These are phyloP conservation scores for Rissa tridactyla DNA, from an alignment of 2,113 vertebrate genomes.

Conservation along the genomic window DNA sequence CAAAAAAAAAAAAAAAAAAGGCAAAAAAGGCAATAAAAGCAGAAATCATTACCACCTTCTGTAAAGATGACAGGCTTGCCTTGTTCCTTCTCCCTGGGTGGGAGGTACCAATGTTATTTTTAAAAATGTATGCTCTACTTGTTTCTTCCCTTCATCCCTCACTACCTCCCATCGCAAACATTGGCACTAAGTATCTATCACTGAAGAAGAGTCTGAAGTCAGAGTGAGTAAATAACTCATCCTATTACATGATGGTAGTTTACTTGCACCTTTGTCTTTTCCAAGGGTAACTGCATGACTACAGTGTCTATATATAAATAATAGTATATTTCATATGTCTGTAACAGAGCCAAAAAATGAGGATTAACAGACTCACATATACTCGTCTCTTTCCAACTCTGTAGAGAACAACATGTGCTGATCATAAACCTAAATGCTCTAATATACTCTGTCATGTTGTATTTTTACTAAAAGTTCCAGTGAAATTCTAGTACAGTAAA, in stretches of 20 bases:
- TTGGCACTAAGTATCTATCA: not conserved
- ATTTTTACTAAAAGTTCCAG: not conserved
- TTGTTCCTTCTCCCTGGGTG: not conserved
- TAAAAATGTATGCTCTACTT: not conserved
- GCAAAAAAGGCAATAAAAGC: not conserved
- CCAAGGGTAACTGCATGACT: not conserved
- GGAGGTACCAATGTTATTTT: not conserved
- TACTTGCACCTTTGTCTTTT: not conserved
- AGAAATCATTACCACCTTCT: not conserved
- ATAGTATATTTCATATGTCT: conserved; percentile 11
- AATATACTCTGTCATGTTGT: not conserved
- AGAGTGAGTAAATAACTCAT: not conserved
- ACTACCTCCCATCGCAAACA: not conserved
- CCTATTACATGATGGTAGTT: not conserved
- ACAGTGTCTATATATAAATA: not conserved
- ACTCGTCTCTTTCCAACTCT: not conserved
- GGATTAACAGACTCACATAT: not conserved
- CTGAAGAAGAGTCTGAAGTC: not conserved
- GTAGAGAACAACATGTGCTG: not conserved
- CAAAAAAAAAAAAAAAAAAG: not conserved
- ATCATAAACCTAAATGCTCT: not conserved
- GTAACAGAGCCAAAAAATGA: conserved; percentile 7
- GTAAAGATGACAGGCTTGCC: not conserved
- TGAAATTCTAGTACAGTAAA: not conserved
- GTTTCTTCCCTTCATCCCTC: not conserved